Evolutionary conservation across 2,797 vertebrate species (phyloP).

Genomic region (Megalops cyprinoides): DNA sequence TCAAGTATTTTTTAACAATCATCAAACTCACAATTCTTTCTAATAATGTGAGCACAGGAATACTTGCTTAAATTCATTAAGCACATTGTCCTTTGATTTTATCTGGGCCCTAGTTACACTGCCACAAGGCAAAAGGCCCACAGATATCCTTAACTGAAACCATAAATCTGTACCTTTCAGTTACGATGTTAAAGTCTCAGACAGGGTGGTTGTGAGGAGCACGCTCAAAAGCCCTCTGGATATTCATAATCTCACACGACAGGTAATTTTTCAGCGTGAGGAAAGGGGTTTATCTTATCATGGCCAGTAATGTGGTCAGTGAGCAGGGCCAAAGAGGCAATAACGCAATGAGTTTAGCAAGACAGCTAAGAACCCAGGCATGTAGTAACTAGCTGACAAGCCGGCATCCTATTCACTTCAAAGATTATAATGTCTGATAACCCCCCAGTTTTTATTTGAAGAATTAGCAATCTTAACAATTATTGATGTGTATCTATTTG

Average conservation of each 20-base stretch:
- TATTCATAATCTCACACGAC: not conserved
- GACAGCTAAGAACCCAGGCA: not conserved
- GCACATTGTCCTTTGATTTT: not conserved
- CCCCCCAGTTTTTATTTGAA: not conserved
- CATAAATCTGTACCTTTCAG: not conserved
- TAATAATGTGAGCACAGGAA: not conserved
- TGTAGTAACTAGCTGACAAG: slow-evolving; percentile 2
- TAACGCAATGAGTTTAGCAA: not conserved
- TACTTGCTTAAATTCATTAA: not conserved
- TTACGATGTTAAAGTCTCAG: not conserved
- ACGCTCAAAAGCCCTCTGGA: not conserved
- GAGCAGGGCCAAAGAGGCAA: not conserved
- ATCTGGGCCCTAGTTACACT: slow-evolving; percentile 13
- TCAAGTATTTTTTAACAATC: not conserved
- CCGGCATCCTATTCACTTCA: not conserved
- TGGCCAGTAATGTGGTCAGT: not conserved
- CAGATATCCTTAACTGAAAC: not conserved
- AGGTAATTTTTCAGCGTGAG: slow-evolving; percentile 7
- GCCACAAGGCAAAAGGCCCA: not conserved
- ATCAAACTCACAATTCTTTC: not conserved
- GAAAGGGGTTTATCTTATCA: not conserved
- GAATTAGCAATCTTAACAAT: not conserved
- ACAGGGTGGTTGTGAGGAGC: not conserved
- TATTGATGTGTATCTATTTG: not conserved
- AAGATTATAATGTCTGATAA: slow-evolving; percentile 14